Evolutionary conservation across 2,888 invertebrate genomes (phyloP).

Genomic region (Ormyrus pomaceus): DNA sequence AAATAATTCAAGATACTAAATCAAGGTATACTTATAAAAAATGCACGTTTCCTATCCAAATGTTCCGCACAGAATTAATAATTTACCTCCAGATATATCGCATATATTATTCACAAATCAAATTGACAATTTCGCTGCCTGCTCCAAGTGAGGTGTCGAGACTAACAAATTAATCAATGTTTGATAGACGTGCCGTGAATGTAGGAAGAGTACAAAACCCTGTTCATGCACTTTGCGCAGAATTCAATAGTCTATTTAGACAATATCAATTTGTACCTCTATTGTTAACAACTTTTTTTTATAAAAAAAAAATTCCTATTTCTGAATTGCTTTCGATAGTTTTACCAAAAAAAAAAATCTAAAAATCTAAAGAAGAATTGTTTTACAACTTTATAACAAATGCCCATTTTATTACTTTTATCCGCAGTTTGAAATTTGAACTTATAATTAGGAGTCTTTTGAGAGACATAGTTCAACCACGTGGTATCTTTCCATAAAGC

Average conservation of each 20-base stretch:
- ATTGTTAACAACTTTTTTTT: too few species aligned
- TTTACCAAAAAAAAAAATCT: too few species aligned
- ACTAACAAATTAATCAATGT: conserved; percentile 44
- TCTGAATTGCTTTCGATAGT: too few species aligned
- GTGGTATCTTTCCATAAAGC: conserved; percentile 29
- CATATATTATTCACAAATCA: background rate
- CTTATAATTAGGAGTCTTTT: conserved; percentile 53
- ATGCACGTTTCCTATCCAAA: background rate
- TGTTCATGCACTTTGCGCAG: conserved; percentile 2
- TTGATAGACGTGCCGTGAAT: conserved; percentile 44
- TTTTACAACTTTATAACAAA: too few species aligned
- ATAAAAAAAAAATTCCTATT: too few species aligned
- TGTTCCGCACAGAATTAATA: too few species aligned
- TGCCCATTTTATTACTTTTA: too few species aligned
- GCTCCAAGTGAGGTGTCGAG: conserved; percentile 22
- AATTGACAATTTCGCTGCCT: conserved; percentile 14
- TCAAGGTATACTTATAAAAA: background rate
- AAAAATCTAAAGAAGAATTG: too few species aligned
- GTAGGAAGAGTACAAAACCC: conserved; percentile 6
- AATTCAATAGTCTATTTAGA: background rate
- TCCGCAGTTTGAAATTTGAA: conserved; percentile 46
- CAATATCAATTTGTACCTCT: too few species aligned
- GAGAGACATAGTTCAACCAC: conserved; percentile 48
- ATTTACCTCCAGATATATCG: too few species aligned
- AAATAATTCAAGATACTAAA: background rate